Percentiles rank a stretch among this genome's conserved stretches.
Conservation (phyloP, 2,888 invertebrate species). For the Melikaiella ostensackeni region DNA sequence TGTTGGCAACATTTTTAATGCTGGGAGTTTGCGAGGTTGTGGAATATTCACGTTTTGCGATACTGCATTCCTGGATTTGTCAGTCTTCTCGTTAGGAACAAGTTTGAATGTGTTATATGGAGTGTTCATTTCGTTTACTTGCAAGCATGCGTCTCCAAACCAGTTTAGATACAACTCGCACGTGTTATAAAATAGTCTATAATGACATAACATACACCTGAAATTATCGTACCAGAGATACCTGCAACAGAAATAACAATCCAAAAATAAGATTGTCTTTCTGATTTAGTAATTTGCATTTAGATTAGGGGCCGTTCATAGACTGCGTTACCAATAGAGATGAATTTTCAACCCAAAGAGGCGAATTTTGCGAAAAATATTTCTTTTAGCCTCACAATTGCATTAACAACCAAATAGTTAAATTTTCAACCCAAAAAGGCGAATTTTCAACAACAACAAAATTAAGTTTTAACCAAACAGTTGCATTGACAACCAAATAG, state of each 20-base stretch:
- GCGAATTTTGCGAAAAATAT: too few species aligned
- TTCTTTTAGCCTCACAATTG: too few species aligned
- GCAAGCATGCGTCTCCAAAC: slow-evolving; percentile 35
- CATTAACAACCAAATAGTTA: too few species aligned
- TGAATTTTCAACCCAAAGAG: too few species aligned
- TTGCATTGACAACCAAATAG: too few species aligned
- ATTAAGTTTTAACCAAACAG: too few species aligned
- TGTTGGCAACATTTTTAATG: slow-evolving; percentile 9
- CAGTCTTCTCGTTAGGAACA: slow-evolving; percentile 33
- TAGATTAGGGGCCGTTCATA: too few species aligned
- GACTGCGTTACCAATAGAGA: too few species aligned
- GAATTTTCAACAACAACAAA: too few species aligned
- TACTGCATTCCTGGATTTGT: slow-evolving; percentile 35
- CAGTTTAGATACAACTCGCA: slow-evolving; percentile 30
- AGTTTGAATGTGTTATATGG: slow-evolving; percentile 23
- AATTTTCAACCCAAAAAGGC: too few species aligned
- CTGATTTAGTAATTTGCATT: neutral
- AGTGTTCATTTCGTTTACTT: slow-evolving; percentile 2
- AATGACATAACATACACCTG: slow-evolving; percentile 21
- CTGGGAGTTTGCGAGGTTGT: slow-evolving; percentile 18
- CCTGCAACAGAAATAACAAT: neutral
- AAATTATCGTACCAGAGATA: neutral
- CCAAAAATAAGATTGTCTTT: neutral
- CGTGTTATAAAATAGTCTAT: slow-evolving; percentile 19
- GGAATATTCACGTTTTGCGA: slow-evolving; percentile 21